These are phyloP conservation scores for Leuciscus waleckii DNA, from an alignment of 2,797 vertebrate genomes.

Conservation along the genomic window DNA sequence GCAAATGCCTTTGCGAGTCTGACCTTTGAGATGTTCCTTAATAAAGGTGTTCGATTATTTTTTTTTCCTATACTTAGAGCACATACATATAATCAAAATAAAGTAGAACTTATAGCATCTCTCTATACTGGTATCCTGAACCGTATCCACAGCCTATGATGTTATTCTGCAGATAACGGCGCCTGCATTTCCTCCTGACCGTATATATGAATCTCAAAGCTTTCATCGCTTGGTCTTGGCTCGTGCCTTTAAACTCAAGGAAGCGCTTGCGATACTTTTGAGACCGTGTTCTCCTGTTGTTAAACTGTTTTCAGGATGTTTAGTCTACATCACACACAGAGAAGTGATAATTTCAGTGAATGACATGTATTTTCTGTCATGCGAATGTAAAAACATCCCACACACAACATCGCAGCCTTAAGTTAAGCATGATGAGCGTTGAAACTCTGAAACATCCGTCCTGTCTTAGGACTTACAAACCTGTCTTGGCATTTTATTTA, in stretches of 20 bases:
- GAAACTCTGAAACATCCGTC: neutral
- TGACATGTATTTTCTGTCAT: conserved; percentile 30
- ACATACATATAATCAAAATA: conserved; percentile 6
- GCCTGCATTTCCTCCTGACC: conserved; percentile 29
- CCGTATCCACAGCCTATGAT: neutral
- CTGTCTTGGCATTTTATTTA: neutral
- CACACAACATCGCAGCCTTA: conserved; percentile 26
- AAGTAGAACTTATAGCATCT: neutral
- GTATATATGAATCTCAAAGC: conserved; percentile 11
- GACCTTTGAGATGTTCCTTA: conserved; percentile 20
- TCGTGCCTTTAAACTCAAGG: conserved; percentile 11
- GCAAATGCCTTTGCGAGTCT: conserved; percentile 46
- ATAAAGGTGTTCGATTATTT: neutral
- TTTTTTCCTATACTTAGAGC: neutral
- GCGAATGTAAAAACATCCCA: conserved; percentile 41
- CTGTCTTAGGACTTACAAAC: neutral
- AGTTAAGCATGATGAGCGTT: conserved; percentile 43
- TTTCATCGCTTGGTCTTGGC: conserved; percentile 24
- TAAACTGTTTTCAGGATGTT: conserved; percentile 49
- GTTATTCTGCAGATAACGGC: conserved; percentile 1
- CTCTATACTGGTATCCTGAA: neutral
- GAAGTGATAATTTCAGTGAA: conserved; percentile 26
- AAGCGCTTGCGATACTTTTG: conserved; percentile 17
- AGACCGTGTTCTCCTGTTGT: conserved; percentile 19
- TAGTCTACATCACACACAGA: conserved; percentile 40